These are phyloP conservation scores for Phymatocera aterrima DNA, from an alignment of 2,888 invertebrate genomes.

Conservation along the genomic window DNA sequence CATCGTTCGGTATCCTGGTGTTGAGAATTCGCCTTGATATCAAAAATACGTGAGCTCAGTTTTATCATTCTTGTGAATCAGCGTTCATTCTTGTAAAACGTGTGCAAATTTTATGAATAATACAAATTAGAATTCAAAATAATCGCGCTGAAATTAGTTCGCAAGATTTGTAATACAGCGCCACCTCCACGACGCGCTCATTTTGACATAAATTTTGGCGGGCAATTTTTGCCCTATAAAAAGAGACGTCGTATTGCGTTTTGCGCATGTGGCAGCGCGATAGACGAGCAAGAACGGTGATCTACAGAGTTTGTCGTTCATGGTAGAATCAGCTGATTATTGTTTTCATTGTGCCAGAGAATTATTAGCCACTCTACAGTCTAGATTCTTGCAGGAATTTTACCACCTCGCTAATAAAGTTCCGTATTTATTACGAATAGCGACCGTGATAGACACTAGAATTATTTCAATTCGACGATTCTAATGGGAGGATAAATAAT, in stretches of 20 bases:
- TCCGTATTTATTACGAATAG: neutral
- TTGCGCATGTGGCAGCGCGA: neutral
- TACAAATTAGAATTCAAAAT: neutral
- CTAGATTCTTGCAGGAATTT: conserved; percentile 9
- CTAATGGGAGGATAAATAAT: neutral
- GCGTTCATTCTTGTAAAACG: neutral
- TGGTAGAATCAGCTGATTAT: conserved; percentile 69
- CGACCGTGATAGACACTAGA: neutral
- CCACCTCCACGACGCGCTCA: neutral
- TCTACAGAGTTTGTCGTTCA: conserved; percentile 10
- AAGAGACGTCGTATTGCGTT: conserved; percentile 2
- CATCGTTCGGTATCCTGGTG: neutral
- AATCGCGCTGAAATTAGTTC: neutral
- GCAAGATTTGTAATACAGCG: neutral
- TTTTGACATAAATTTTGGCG: conserved; percentile 5
- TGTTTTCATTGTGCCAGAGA: conserved; percentile 64
- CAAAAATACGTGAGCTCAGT: neutral
- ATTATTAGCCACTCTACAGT: conserved; percentile 31
- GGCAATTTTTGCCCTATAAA: neutral
- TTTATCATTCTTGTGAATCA: neutral
- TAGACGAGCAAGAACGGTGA: neutral
- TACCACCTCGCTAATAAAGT: neutral
- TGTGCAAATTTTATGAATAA: neutral
- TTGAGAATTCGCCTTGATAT: conserved; percentile 1
- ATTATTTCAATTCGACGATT: neutral